These are phyloP conservation scores for Alligator mississippiensis DNA, from an alignment of 2,113 vertebrate genomes.

Conservation along the genomic window DNA sequence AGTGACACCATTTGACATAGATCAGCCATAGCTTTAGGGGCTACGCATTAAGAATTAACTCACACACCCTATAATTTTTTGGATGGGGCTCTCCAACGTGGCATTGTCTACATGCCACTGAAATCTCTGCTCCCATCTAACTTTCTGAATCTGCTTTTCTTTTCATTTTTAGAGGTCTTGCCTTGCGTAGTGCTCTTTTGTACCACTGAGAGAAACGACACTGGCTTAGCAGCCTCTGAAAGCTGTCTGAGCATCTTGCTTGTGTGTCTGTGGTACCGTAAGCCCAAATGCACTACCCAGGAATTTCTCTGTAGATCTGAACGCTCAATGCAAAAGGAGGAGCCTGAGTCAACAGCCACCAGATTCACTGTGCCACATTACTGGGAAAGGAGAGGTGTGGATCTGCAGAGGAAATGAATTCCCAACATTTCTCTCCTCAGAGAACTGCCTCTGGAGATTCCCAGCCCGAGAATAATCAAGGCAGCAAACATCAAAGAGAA, in stretches of 20 bases:
- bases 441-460: not conserved
- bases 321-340: not conserved
- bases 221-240: not conserved
- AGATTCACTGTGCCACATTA: not conserved
- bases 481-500: not conserved
- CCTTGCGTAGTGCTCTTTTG: not conserved
- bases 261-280: not conserved
- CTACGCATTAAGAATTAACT: not conserved
- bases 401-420: not conserved
- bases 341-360: not conserved
- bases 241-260: not conserved
- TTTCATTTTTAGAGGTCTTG: not conserved
- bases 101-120: not conserved
- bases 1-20: rapidly evolving
- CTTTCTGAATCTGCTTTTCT: not conserved
- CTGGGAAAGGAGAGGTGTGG: not conserved
- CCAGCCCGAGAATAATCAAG: not conserved
- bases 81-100: rapidly evolving
- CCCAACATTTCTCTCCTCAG: not conserved
- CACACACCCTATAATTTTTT: rapidly evolving
- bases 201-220: not conserved
- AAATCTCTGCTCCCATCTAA: not conserved
- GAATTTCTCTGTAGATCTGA: not conserved
- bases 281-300: not conserved
- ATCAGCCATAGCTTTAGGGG: not conserved